A percentile compares a stretch with the other conserved stretches of the same genome.
phyloP scores from a whole-genome alignment of 2,797 vertebrate genomes.

The Phoebastria nigripes region DNA sequence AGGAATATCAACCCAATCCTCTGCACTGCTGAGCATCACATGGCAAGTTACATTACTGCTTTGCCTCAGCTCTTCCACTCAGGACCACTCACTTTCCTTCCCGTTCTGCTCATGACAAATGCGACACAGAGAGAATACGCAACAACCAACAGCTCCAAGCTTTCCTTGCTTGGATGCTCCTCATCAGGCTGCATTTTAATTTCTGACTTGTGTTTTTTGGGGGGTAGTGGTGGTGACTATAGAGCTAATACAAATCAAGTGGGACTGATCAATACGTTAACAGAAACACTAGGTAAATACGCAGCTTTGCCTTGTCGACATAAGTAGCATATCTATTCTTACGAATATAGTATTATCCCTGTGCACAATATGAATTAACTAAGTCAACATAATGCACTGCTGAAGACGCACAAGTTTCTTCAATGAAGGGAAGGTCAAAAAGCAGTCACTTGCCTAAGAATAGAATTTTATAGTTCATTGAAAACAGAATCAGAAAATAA shows the following conservation, averaged over 20 bases:
- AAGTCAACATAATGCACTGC: background rate
- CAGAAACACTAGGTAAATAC: background rate
- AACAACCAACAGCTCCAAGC: background rate
- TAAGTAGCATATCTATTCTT: background rate
- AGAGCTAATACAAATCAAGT: background rate
- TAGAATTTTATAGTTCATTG: background rate
- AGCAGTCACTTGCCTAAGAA: background rate
- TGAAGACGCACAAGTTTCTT: background rate
- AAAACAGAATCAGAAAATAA: background rate
- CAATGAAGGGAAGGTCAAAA: background rate
- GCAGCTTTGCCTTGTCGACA: background rate
- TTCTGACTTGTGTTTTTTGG: background rate
- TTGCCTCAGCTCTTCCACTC: background rate
- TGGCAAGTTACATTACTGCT: background rate
- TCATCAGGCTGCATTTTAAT: background rate
- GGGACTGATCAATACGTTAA: background rate
- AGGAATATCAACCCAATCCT: background rate
- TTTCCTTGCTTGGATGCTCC: background rate
- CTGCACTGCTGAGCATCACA: background rate
- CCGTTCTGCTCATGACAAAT: background rate
- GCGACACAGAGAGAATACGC: background rate
- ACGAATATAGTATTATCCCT: background rate
- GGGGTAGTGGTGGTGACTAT: fast-evolving
- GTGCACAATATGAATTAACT: background rate
- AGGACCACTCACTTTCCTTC: background rate